Base-by-base conservation (phyloP, 2,888 invertebrate genomes). In the Hemistola chrysoprasaria region DNA sequence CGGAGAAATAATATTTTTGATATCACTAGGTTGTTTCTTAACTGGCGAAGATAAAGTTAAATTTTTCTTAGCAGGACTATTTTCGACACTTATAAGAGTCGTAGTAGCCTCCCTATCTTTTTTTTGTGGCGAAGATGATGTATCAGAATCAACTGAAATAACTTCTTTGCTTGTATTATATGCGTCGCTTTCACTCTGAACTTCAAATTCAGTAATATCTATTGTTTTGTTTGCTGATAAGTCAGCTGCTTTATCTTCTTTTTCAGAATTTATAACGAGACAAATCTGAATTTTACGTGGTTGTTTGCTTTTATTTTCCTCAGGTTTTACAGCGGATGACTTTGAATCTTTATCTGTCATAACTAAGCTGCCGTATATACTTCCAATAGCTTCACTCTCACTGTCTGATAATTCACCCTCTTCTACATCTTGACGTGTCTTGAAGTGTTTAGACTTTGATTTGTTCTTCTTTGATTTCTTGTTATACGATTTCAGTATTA, bases 381-480 rank as follows among this genome's bases (percentile, higher is more conserved):
- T 86, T 62, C 79, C 75, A 46, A 87, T 87, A 2, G 77, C 69
- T 62, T 88, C 86, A 61, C 86, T 87, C 56, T 84, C 88, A 57
- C 87, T 86, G 36, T 88, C 88, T 6, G 87, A 86, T 26, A 88
- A 47, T 62, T 88, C 88, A 3, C 88, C 88, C 62, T 88, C 87
- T 62, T 87, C 87, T 8, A 86, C 62, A 58, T 87, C 88, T 22
- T 55, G 53, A 8, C 23, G 7, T n/a, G n/a, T n/a, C 8, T 34
- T 34, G 0, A 20, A 26, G 10, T 9, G 16, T 11, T 16, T 38
- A 0, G 22, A 26, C 28, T 21, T 40, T 4, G 22, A 37, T 39
- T 61, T 65, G 22, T 58, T 60, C 32, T 56, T 63, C 7, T 50
- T 43, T 11, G 53, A 56, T 9, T 58, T 65, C 22, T 65, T 76